Base-by-base conservation (phyloP, 2,888 invertebrate genomes). In the Eumacrocentrus americanus region DNA sequence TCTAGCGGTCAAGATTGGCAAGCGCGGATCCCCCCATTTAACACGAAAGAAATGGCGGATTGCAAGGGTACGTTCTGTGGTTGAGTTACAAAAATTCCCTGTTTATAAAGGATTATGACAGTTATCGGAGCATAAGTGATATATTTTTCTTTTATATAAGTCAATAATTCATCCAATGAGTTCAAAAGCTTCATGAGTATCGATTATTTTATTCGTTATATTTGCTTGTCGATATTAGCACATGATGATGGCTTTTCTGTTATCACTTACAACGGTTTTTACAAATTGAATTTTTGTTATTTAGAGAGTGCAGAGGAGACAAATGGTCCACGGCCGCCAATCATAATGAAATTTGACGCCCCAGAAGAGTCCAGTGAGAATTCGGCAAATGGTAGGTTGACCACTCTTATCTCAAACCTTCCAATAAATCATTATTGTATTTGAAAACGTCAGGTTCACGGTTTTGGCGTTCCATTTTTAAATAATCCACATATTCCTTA, bases 21-120 rank as follows among this genome's bases (percentile, higher is more conserved):
- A 29, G 9, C 29, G 9, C 4, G 9, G 9, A 25, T 52, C 37
- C 14, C 3, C 37, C 6, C 29, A 40, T 23, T 46, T 37, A 20
- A 23, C 29, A 48, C 23, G 38, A 11, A 22, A 73, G 71, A 70
- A 64, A 78, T 78, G 78, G 78, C 78, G 74, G 77, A 78, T 60
- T 72, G 74, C 69, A 75, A 77, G 72, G 78, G 78, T 78, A 72
- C 76, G 77, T 77, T 76, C 71, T 67, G 67, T 73, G 64, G 62
- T 70, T 64, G 65, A 66, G 62, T 65, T 65, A 52, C 48, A 58
- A 61, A 54, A 60, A 59, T 67, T 70, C 61, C 54, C 47, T 61
- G 65, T 70, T 60, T 58, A 58, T 68, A 66, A 54, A 54, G 40
- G 16, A 25, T 25, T 22, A 14, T 53, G 34, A 22, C 60, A 57